Conservation (phyloP, 2,113 vertebrate genomes). For the Nothocercus julius region DNA sequence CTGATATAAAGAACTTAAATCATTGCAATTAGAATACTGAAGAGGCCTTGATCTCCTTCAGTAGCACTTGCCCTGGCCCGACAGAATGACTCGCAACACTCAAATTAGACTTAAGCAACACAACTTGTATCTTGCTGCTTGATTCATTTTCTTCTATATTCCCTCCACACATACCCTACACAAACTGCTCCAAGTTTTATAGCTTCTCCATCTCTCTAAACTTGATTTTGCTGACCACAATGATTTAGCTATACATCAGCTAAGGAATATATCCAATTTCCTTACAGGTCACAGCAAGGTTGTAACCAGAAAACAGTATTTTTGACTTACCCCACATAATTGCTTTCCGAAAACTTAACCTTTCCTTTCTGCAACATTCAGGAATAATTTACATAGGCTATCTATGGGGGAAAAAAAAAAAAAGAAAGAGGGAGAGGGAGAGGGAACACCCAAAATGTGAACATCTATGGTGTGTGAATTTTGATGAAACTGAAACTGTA, state of each 20-base stretch:
- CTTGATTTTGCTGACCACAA: background rate
- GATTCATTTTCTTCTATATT: background rate
- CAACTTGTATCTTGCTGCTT: background rate
- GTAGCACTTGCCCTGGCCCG: background rate
- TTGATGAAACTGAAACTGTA: background rate
- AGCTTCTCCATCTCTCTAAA: background rate
- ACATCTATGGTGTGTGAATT: background rate
- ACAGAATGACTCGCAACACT: background rate
- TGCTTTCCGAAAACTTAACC: background rate
- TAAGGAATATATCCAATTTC: background rate
- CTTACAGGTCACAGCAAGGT: background rate
- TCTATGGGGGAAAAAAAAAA: background rate
- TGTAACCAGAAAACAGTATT: background rate
- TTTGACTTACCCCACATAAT: background rate
- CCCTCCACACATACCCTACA: background rate
- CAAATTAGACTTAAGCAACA: background rate
- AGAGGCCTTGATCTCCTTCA: background rate
- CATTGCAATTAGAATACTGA: background rate
- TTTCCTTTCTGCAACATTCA: background rate
- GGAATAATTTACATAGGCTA: background rate
- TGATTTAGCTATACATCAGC: background rate
- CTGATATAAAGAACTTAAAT: background rate
- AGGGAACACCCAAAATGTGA: background rate
- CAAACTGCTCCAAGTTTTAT: background rate
- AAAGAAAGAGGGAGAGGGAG: too few species aligned